Percentiles rank a stretch among this genome's conserved stretches.
These are phyloP conservation scores for Procambarus clarkii DNA, from an alignment of 1,140 invertebrate species.

Conservation along the genomic window DNA sequence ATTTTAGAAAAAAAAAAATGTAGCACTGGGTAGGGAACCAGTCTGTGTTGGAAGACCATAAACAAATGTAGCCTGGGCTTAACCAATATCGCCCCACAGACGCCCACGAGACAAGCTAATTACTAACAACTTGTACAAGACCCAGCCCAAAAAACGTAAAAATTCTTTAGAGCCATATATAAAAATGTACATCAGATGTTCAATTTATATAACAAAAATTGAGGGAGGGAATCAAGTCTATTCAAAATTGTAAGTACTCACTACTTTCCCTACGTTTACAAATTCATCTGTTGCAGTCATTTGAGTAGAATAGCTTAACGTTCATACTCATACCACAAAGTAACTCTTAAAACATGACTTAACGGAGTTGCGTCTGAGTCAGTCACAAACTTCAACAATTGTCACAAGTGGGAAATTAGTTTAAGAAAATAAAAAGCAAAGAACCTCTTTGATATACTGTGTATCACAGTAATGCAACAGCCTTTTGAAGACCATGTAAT, in stretches of 20 bases:
- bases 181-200: conserved; percentile 66
- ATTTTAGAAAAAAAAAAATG: conserved; percentile 53
- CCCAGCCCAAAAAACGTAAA: conserved; percentile 35
- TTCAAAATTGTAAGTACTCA: conserved; percentile 19
- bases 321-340: conserved; percentile 30
- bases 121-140: conserved; percentile 53
- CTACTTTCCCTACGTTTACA: background rate
- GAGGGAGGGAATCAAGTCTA: conserved; percentile 33
- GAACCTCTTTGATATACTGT: conserved; percentile 55
- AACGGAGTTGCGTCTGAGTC: conserved; percentile 19
- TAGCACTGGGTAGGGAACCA: conserved; percentile 30
- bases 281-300: conserved; percentile 6
- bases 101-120: conserved; percentile 34
- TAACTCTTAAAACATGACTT: conserved; percentile 28
- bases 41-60: conserved; percentile 73
- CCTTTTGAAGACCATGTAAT: conserved; percentile 35
- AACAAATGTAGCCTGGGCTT: conserved; percentile 73
- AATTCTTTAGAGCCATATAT: conserved; percentile 61
- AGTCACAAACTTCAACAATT: background rate
- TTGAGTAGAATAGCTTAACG: conserved; percentile 1
- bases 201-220: conserved; percentile 62
- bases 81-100: conserved; percentile 73
- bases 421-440: conserved; percentile 35
- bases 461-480: conserved; percentile 55
- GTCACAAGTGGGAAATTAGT: background rate